phyloP scores from a whole-genome alignment of 1,140 invertebrate species.

The Akabosia matsudoensis region DNA sequence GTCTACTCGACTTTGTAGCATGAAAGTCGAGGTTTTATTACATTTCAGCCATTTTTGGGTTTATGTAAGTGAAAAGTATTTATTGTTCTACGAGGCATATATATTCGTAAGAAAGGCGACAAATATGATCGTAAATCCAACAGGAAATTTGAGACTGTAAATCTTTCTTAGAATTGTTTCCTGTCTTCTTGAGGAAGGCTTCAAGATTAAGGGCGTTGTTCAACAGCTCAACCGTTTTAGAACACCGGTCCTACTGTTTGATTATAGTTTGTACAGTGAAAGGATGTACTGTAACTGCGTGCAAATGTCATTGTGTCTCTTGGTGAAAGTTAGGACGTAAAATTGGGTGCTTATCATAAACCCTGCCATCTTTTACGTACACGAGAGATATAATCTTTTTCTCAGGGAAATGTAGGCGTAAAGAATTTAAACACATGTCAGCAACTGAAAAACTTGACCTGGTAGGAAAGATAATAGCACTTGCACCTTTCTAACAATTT shows the following conservation, averaged over 20 bases:
- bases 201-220: slow-evolving; percentile 23
- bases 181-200: slow-evolving; percentile 21
- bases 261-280: not conserved
- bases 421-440: too few relatives aligned
- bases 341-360: too few relatives aligned
- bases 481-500: too few relatives aligned
- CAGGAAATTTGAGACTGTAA: slow-evolving; percentile 25
- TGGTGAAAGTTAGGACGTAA: too few relatives aligned
- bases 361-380: too few relatives aligned
- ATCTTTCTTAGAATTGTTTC: slow-evolving; percentile 24
- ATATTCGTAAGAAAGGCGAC: slow-evolving; percentile 20
- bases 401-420: too few relatives aligned
- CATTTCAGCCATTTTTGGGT: slow-evolving; percentile 18
- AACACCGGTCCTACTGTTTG: not conserved
- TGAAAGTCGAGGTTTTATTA: not conserved
- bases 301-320: too few relatives aligned
- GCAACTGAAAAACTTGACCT: too few relatives aligned
- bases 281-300: too few relatives aligned
- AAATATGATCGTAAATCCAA: slow-evolving; percentile 25
- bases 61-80: slow-evolving; percentile 24
- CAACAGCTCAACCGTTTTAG: slow-evolving; percentile 14
- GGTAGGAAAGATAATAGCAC: too few relatives aligned
- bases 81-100: slow-evolving; percentile 19
- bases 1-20: too few relatives aligned
- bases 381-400: too few relatives aligned